Evolutionary conservation across 2,888 invertebrate species (phyloP).

Genomic region (Drosophila conformis): DNA sequence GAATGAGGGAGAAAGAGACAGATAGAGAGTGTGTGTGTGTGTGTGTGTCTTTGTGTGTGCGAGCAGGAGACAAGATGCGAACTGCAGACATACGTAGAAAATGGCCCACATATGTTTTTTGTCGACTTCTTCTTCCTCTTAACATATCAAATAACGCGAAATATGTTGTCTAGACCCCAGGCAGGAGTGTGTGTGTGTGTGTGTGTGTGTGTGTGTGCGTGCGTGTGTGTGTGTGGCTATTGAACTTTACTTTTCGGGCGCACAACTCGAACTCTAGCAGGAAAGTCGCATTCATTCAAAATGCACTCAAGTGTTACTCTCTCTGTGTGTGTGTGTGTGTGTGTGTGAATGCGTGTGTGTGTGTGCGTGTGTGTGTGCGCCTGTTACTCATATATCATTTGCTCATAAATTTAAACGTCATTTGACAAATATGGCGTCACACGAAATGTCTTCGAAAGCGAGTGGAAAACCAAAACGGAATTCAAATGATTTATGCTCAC

Average conservation of each 20-base stretch:
- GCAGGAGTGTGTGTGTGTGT: neutral
- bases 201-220: neutral
- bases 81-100: constrained; percentile 22
- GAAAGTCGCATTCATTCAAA: constrained; percentile 17
- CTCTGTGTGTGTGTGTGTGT: constrained; percentile 2
- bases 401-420: constrained; percentile 74
- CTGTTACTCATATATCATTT: constrained; percentile 67
- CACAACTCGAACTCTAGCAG: constrained; percentile 4
- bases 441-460: constrained; percentile 63
- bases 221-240: constrained; percentile 38
- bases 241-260: constrained; percentile 40
- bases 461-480: constrained; percentile 44
- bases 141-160: constrained; percentile 57
- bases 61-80: neutral
- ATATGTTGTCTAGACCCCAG: constrained; percentile 36
- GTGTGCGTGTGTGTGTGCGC: constrained; percentile 13
- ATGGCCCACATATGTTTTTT: constrained; percentile 49
- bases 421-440: constrained; percentile 76
- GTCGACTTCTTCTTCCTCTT: neutral
- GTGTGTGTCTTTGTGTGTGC: neutral
- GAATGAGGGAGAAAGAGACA: neutral
- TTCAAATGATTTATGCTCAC: constrained; percentile 59
- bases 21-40: neutral
- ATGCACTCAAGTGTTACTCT: constrained; percentile 21
- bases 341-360: constrained; percentile 3